A percentile compares a stretch with the other conserved stretches of the same genome.
Evolutionary conservation across 2,888 invertebrate genomes (phyloP).

Genomic region (Dusona sp.): DNA sequence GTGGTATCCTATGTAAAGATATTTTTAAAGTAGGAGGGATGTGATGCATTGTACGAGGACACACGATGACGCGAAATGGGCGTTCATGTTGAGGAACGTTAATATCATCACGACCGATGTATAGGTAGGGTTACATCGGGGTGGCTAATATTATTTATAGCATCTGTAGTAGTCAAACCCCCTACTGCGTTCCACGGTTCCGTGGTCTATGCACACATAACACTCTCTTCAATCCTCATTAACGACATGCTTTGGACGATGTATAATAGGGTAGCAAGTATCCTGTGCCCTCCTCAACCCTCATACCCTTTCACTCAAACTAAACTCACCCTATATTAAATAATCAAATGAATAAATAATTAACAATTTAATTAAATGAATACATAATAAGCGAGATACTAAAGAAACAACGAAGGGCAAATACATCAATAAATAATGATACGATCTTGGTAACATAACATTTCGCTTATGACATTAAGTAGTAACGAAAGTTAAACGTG

Average conservation of each 20-base stretch:
- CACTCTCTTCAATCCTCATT: constrained; percentile 63
- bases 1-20: not conserved
- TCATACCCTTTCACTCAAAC: constrained; percentile 1
- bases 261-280: constrained; percentile 34
- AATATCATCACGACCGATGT: constrained; percentile 39
- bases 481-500: not conserved
- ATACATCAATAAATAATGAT: not conserved
- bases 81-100: constrained; percentile 49
- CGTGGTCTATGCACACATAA: constrained; percentile 37
- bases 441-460: not conserved
- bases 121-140: not conserved
- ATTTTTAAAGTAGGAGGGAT: not conserved
- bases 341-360: constrained; percentile 2
- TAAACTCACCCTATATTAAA: not conserved
- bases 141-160: constrained; percentile 64
- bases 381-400: not conserved
- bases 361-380: not conserved
- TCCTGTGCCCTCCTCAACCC: not conserved
- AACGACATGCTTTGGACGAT: constrained; percentile 44
- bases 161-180: constrained; percentile 29
- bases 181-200: constrained; percentile 7
- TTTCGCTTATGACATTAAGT: not conserved
- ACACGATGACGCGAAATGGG: constrained; percentile 52
- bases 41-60: constrained; percentile 40
- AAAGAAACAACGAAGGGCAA: not conserved